Evolutionary conservation across 2,113 vertebrate genomes (phyloP), one percentile per base, ranked within the genome.

Genomic region (Gopherus flavomarginatus): DNA sequence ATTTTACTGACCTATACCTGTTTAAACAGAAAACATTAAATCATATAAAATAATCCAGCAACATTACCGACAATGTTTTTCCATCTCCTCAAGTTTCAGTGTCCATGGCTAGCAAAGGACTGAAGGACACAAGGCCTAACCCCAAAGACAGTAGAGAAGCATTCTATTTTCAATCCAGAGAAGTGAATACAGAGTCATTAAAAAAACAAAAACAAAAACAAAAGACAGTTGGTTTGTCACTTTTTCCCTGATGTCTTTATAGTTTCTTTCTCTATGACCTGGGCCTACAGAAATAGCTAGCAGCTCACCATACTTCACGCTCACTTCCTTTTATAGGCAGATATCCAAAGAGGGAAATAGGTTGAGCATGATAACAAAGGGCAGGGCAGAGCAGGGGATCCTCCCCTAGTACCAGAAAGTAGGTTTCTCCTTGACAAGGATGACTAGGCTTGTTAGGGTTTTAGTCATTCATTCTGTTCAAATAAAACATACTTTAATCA

Each of bases 401-500:
- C 88, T 85, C 6, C 3, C 38, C 57, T 42, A 59, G 86, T 53
- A 82, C 26, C 72, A 89, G 79, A 79, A 95, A 5, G 47, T 57
- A 91, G 52, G 38, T 50, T 95, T 94, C 87, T 91, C 86, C 87
- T 89, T 84, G 88, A 85, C 42, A 69, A 86, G 89, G 24, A 42
- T 5, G 0, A 24, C 65, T 86, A 52, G 79, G 91, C 52, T 94
- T 92, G 86, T 27, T 59, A 78, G 62, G 29, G 89, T 94, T 88
- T 79, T 78, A 93, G 29, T 80, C 10, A 86, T 90, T 93, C 53
- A n/a, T 89, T 95, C 90, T 87, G 72, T 88, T 96, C 82, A 97
- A 96, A 97, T 65, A 85, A 31, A 12, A 88, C n/a, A 85, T 42
- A 62, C 22, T 95, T 91, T 77, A 80, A 95, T 93, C 81, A 92